phyloP scores from a whole-genome alignment of 1,140 invertebrate genomes.

The Diplogasteroides magnus region DNA sequence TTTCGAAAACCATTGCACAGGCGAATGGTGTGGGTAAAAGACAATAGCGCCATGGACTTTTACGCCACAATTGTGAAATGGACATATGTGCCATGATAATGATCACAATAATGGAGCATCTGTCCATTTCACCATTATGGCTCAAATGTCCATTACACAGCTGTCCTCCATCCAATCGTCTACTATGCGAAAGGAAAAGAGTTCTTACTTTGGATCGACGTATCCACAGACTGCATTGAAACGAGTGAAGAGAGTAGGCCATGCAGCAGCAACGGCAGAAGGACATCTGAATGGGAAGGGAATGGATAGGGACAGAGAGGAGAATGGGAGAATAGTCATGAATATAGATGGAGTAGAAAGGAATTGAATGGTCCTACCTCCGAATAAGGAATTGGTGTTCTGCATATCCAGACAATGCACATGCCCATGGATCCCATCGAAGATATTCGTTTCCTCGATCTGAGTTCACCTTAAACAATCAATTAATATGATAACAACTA shows the following conservation, averaged over 20 bases:
- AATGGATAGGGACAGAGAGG: slow-evolving; percentile 11
- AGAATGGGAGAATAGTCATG: not conserved
- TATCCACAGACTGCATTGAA: slow-evolving; percentile 82
- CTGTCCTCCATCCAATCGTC: not conserved
- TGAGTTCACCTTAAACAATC: slow-evolving; percentile 28
- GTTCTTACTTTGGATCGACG: slow-evolving; percentile 77
- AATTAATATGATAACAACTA: not conserved
- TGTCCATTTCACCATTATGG: no score
- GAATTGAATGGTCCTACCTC: slow-evolving; percentile 74
- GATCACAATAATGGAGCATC: slow-evolving; percentile 1
- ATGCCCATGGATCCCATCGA: slow-evolving; percentile 55
- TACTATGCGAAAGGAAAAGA: slow-evolving; percentile 2
- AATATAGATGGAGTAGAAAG: slow-evolving; percentile 6
- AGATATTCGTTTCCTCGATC: slow-evolving; percentile 48
- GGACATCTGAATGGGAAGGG: slow-evolving; percentile 11
- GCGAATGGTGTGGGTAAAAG: no score
- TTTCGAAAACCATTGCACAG: no score
- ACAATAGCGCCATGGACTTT: no score
- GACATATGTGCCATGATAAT: no score
- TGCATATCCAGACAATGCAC: slow-evolving; percentile 57
- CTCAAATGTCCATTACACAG: no score
- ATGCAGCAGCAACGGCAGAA: slow-evolving; percentile 68
- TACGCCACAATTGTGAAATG: no score
- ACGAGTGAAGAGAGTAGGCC: slow-evolving; percentile 87
- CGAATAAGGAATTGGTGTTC: slow-evolving; percentile 61